Conservation (phyloP, 92 coral and sea anemone genomes). For the Scolanthus callimorphus region DNA sequence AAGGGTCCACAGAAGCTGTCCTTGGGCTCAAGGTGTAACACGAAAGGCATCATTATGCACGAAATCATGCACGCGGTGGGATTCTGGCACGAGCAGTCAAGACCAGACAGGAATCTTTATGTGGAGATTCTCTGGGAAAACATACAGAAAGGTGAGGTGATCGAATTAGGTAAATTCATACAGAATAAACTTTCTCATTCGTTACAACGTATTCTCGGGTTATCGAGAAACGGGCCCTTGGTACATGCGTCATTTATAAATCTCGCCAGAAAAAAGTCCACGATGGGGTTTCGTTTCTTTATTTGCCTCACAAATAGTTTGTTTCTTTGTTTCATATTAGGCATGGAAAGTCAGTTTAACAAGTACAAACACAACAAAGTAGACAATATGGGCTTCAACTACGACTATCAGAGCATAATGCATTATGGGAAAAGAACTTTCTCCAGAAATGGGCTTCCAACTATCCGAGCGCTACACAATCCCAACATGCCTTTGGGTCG, state of each 20-base stretch:
- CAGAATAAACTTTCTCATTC: too few species aligned
- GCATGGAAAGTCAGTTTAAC: slow-evolving; percentile 74
- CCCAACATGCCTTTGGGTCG: slow-evolving; percentile 79
- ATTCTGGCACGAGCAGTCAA: slow-evolving; percentile 93
- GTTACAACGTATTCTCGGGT: too few species aligned
- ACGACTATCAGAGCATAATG: slow-evolving; percentile 85
- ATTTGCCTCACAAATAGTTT: too few species aligned
- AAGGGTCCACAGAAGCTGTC: slow-evolving; percentile 73
- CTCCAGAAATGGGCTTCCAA: slow-evolving; percentile 63
- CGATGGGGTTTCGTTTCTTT: too few species aligned
- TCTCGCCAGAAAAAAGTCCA: too few species aligned
- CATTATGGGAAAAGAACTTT: slow-evolving; percentile 83
- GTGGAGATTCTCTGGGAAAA: slow-evolving; percentile 96
- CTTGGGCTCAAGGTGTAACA: slow-evolving; percentile 79
- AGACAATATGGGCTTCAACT: slow-evolving; percentile 71
- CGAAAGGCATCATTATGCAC: slow-evolving; percentile 82
- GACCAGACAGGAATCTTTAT: slow-evolving; percentile 84
- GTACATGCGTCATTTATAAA: too few species aligned
- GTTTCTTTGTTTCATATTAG: slow-evolving; percentile 25
- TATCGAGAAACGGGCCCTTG: too few species aligned
- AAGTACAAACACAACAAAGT: slow-evolving; percentile 76
- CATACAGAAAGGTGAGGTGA: slow-evolving; percentile 72
- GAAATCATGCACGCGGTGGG: slow-evolving; percentile 95
- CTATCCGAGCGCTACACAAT: slow-evolving; percentile 61
- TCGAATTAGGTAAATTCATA: too few species aligned